Conservation (phyloP, 2,113 vertebrate species). For the Campylomormyrus numenius region DNA sequence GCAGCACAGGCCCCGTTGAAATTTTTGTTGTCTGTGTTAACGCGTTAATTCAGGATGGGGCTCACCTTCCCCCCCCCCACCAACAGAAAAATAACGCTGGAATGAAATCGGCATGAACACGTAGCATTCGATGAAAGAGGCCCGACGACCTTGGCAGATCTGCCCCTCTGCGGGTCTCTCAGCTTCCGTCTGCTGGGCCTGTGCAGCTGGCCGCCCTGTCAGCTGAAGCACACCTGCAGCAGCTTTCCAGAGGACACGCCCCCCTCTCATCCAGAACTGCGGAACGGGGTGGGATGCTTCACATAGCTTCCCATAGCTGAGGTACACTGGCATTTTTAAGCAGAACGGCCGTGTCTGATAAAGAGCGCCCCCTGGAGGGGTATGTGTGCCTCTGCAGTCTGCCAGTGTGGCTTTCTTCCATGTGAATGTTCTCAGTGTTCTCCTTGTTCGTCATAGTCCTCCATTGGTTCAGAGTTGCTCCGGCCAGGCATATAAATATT, state of each 20-base stretch:
- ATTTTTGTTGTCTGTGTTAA: not conserved
- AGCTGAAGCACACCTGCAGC: conserved; percentile 36
- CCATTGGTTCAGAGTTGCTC: not conserved
- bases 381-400: conserved; percentile 7
- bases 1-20: not conserved
- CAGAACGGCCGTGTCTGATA: not conserved
- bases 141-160: not conserved
- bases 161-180: not conserved
- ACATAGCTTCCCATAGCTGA: conserved; percentile 5
- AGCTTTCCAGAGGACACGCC: not conserved
- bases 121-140: not conserved
- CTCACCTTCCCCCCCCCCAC: not conserved
- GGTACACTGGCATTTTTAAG: conserved; percentile 21
- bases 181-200: not conserved
- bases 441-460: not conserved
- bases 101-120: not conserved
- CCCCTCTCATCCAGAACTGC: not conserved
- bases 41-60: not conserved
- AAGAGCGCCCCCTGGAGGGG: not conserved
- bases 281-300: not conserved
- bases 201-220: not conserved
- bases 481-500: conserved; percentile 40
- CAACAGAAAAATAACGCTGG: not conserved
- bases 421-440: not conserved
- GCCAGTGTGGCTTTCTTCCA: conserved; percentile 7